Percentiles rank a stretch among this genome's conserved stretches.
Evolutionary conservation across 92 coral and sea anemone genomes (phyloP).

Genomic region (Epizoanthus fatuus): DNA sequence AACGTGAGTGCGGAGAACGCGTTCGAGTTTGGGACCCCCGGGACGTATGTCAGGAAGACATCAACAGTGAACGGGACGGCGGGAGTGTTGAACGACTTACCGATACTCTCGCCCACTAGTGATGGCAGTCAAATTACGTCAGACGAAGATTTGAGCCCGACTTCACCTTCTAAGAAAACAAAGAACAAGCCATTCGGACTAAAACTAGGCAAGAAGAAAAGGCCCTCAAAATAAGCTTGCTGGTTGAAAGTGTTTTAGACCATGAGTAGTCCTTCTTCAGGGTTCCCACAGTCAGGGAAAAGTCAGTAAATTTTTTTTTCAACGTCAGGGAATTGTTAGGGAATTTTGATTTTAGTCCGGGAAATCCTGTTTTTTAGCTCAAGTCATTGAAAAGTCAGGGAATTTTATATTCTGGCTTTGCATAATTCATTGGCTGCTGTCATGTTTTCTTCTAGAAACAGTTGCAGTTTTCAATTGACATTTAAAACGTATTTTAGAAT

Average conservation of each 20-base stretch:
- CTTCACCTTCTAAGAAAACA: constrained; percentile 32
- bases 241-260: not conserved
- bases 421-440: too few species aligned
- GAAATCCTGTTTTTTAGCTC: too few species aligned
- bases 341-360: too few species aligned
- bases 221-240: not conserved
- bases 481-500: too few species aligned
- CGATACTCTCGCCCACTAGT: constrained; percentile 16
- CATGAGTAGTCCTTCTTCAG: not conserved
- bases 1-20: constrained; percentile 46
- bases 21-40: constrained; percentile 48
- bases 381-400: too few species aligned
- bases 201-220: constrained; percentile 22
- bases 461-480: too few species aligned
- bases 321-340: too few species aligned
- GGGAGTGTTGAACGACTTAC: constrained; percentile 20
- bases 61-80: constrained; percentile 20
- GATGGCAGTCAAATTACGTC: constrained; percentile 21
- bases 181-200: constrained; percentile 23
- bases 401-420: too few species aligned
- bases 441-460: too few species aligned
- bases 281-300: too few species aligned
- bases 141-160: constrained; percentile 24
- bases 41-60: constrained; percentile 32
- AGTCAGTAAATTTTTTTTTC: too few species aligned